Base-by-base conservation (phyloP, 2,113 vertebrate genomes). In the Seriola dumerili region DNA sequence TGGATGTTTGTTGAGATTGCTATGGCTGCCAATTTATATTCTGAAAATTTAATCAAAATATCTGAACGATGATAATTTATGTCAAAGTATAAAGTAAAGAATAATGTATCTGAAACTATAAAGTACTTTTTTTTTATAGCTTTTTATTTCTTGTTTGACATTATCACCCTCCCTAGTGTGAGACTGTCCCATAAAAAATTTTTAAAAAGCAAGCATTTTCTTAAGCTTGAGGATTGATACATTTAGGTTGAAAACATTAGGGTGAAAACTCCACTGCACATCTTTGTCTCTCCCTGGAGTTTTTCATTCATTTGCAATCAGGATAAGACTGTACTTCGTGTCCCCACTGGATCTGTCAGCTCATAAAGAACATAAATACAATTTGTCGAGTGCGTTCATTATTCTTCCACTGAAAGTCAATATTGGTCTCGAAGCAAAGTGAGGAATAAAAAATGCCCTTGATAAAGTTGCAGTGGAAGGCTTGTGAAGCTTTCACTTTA, bases 331-430 rank as follows among this genome's bases (percentile, higher is more conserved):
- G 10, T 3, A 34, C 23, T 34, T 59, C n/a, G 11, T 10, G 16
- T 7, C 21, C 1, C 23, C 7, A n/a, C n/a, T 46, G 72, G 11
- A 62, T 85, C 62, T 62, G 69, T 78, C 78, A 36, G 63, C 64
- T 77, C 68, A 34, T 63, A 67, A 58, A 73, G 73, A 68, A 77
- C 55, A 4, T 0, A 59, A 65, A 79, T 38, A 74, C 57, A 75
- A 38, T 36, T 52, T 66, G 59, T 7, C 0, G 13, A 65, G 59
- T 4, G 9, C 2, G 10, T 55, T 71, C 25, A 46, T 83, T 83
- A 55, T 40, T 80, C 50, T 46, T 79, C 61, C 7, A 1, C 54
- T 25, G 54, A 48, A 58, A 4, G 5, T 62, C 52, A 23, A 55
- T 79, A 71, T 29, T 36, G 16, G 16, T 29, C 32, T 54, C 9